These are phyloP conservation scores for Oscheius sp. DNA, from an alignment of 2,888 invertebrate species.

Conservation along the genomic window DNA sequence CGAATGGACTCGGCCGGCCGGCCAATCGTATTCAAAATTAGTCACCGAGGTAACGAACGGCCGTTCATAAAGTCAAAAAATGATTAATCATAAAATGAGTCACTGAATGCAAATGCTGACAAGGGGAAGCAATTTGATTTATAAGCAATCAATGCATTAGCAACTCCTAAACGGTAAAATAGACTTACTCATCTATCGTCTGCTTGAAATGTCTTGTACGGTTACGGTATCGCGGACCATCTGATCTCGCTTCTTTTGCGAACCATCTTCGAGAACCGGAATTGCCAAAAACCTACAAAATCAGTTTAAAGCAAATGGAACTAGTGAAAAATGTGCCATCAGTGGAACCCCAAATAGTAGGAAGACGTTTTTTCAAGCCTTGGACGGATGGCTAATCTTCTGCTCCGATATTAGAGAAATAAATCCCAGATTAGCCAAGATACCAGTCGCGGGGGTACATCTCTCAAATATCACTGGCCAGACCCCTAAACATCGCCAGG, in stretches of 20 bases:
- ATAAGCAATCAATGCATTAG: neutral
- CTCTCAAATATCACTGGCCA: neutral
- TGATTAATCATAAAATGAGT: too few species aligned
- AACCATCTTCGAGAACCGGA: slow-evolving; percentile 25
- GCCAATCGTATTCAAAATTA: slow-evolving; percentile 17
- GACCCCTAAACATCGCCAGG: neutral
- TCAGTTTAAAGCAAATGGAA: neutral
- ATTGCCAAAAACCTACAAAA: slow-evolving; percentile 1
- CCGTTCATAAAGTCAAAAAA: too few species aligned
- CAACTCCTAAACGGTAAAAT: too few species aligned
- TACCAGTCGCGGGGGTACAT: too few species aligned
- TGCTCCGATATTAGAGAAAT: neutral
- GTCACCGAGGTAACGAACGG: slow-evolving; percentile 1
- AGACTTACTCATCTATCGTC: neutral
- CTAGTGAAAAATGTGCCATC: too few species aligned
- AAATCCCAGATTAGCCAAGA: neutral
- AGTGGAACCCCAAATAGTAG: neutral
- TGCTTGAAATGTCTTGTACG: slow-evolving; percentile 18
- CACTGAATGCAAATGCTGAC: neutral
- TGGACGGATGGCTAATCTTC: neutral
- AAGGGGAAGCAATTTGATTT: neutral
- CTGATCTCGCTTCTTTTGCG: slow-evolving; percentile 11
- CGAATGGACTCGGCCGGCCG: neutral
- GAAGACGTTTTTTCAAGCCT: neutral
- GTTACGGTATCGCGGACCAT: slow-evolving; percentile 22